Evolutionary conservation across 2,888 invertebrate genomes (phyloP).

Genomic region (Coremacera marginata): DNA sequence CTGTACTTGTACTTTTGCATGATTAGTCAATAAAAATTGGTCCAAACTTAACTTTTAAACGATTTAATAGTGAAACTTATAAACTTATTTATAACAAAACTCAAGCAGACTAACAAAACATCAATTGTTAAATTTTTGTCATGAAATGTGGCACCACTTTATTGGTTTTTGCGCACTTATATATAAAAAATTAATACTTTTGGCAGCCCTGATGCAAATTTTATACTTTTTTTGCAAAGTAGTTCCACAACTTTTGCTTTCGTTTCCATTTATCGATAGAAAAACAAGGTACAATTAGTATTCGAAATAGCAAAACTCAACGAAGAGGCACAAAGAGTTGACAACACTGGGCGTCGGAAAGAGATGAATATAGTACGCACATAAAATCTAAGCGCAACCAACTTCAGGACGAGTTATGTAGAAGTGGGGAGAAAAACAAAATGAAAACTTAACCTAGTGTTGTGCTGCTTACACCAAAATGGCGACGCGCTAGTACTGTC

Average conservation of each 20-base stretch:
- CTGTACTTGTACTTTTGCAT: neutral
- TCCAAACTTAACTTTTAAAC: no score
- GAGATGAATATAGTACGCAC: neutral
- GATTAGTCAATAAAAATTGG: no score
- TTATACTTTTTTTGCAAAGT: conserved; percentile 50
- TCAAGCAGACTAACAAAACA: no score
- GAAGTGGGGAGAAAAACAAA: conserved; percentile 40
- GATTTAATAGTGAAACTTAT: no score
- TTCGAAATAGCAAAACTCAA: conserved; percentile 23
- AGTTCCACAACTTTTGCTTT: conserved; percentile 66
- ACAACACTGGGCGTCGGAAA: neutral
- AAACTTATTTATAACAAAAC: no score
- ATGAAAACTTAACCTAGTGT: conserved; percentile 1
- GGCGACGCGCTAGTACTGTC: conserved; percentile 9
- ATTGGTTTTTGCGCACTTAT: conserved; percentile 7
- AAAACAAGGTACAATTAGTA: conserved; percentile 44
- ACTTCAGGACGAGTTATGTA: conserved; percentile 54
- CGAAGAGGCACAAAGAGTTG: conserved; percentile 27
- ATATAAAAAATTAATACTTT: neutral
- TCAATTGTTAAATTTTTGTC: neutral
- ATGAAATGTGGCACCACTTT: neutral
- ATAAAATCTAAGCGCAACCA: conserved; percentile 45
- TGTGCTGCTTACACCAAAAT: conserved; percentile 38
- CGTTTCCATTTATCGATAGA: conserved; percentile 49
- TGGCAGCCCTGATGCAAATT: conserved; percentile 29